Evolutionary conservation across 2,888 invertebrate species (phyloP), one percentile per base, ranked within the genome.

Genomic region (Plusia festucae): DNA sequence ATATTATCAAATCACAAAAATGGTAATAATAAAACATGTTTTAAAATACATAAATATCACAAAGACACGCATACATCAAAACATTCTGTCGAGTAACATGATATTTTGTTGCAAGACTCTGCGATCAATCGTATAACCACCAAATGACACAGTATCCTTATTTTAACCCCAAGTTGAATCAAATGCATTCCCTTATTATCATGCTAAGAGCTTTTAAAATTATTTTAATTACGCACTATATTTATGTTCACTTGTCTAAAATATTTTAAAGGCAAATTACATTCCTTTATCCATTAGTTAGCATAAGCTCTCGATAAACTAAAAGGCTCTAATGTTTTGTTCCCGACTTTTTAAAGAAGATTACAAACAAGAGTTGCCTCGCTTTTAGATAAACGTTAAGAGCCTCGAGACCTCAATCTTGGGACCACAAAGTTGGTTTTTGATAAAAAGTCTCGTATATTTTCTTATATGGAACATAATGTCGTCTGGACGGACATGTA

Each of bases 351-450:
- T 76, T 76, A 78, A 82, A 80, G 73, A 71, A 79, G 86, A 86
- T 86, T 84, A 90, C 89, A 88, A 87, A 85, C 82, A 86, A 86
- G 86, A 82, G 82, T 84, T 82, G 70, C 76, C 76, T 75, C 77
- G 82, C 84, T 85, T 88, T 88, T 79, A 89, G 89, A 90, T 90
- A 88, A 88, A 85, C 78, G 81, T 82, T 88, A 85, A 90, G 76
- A 87, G 88, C 79, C 81, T 76, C 61, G 76, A 81, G 74, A 81
- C 81, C 76, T 70, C 61, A 61, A 70, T 83, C 76, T 62, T 62
- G 83, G 85, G 78, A 78, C 88, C 85, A 82, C 68, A 64, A 53
- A 13, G 13, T 44, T 60, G 63, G 3, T 15, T 20, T 53, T 54
- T 58, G 24, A 44, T 34, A 32, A 22, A 34, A 22, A 30, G 44